Percentiles rank a stretch among this genome's conserved stretches.
Evolutionary conservation across 2,797 vertebrate genomes (phyloP).

Genomic region (Pseudomugil tenellus): DNA sequence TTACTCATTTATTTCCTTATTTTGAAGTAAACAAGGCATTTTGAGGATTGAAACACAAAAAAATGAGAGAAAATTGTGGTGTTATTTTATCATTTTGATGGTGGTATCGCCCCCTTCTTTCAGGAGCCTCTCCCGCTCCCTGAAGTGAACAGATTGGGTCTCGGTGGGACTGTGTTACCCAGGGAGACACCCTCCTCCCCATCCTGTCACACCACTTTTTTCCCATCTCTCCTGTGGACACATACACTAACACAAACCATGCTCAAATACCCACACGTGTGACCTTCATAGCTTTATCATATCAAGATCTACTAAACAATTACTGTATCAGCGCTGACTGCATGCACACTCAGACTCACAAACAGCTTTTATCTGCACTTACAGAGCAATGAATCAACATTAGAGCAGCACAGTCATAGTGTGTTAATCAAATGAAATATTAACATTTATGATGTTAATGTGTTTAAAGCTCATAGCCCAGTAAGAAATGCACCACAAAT

Average conservation of each 20-base stretch:
- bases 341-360: not conserved
- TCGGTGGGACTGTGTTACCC: constrained; percentile 85
- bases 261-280: constrained; percentile 42
- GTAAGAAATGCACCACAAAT: not conserved
- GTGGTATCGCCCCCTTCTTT: constrained; percentile 37
- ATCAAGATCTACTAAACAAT: constrained; percentile 33
- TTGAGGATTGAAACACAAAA: not conserved
- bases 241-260: constrained; percentile 32
- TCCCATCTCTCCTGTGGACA: constrained; percentile 40
- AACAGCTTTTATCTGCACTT: not conserved
- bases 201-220: constrained; percentile 70
- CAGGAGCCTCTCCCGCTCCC: constrained; percentile 55
- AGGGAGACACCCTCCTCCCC: constrained; percentile 81
- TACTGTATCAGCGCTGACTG: not conserved
- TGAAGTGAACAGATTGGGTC: constrained; percentile 87
- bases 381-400: not conserved
- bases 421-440: not conserved
- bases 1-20: not conserved
- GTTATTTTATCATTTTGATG: constrained; percentile 32
- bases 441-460: not conserved
- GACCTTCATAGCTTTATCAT: constrained; percentile 64
- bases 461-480: constrained; percentile 12
- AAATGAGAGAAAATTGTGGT: constrained; percentile 4
- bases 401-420: not conserved
- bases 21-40: not conserved